A percentile compares a stretch with the other conserved stretches of the same genome.
Conservation (phyloP, 1,140 invertebrate genomes). For the Nixonia krombeini region DNA sequence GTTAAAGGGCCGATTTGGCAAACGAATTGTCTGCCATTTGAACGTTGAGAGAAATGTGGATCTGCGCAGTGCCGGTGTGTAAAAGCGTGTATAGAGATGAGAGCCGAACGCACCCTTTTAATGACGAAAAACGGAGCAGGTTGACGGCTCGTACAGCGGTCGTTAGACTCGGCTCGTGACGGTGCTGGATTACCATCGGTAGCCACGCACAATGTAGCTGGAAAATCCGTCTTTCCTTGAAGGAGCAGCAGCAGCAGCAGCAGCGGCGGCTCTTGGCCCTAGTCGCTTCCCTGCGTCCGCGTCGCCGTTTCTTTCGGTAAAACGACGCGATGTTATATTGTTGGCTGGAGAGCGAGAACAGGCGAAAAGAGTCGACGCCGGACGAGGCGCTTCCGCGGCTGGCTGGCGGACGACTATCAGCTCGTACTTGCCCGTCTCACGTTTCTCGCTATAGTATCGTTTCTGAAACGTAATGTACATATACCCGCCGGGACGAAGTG, state of each 20-base stretch:
- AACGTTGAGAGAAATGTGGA: neutral
- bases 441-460: constrained; percentile 48
- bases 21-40: no score
- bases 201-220: constrained; percentile 23
- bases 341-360: no score
- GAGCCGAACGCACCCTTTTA: constrained; percentile 31
- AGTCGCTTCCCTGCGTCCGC: no score
- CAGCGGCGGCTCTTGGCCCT: constrained; percentile 6
- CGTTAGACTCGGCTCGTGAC: constrained; percentile 21
- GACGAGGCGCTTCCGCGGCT: constrained; percentile 49
- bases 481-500: constrained; percentile 16
- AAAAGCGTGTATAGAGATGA: constrained; percentile 7
- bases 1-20: no score
- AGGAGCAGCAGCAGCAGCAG: no score
- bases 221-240: no score
- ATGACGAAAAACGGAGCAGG: constrained; percentile 25
- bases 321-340: no score
- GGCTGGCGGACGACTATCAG: constrained; percentile 56
- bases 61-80: no score
- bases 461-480: constrained; percentile 42
- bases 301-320: no score
- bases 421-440: constrained; percentile 37
- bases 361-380: constrained; percentile 39
- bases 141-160: constrained; percentile 8
- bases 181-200: constrained; percentile 26